These are phyloP conservation scores for Myzus persicae DNA, from an alignment of 1,140 invertebrate genomes.

Conservation along the genomic window DNA sequence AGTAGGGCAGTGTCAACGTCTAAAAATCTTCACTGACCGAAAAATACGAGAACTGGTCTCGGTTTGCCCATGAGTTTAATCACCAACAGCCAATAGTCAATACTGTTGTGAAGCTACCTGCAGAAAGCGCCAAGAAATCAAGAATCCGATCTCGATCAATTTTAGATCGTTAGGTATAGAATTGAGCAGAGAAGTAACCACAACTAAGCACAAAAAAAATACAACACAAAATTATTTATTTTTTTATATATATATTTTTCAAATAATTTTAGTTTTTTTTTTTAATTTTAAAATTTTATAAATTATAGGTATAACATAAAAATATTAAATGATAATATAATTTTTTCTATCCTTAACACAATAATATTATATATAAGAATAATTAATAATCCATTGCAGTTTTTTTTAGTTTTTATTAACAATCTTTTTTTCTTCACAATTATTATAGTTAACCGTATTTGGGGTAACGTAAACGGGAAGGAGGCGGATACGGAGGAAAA, in stretches of 20 bases:
- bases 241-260: conserved; percentile 26
- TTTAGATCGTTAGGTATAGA: too few species aligned
- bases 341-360: conserved; percentile 40
- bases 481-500: not conserved
- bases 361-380: conserved; percentile 43
- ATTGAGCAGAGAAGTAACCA: too few species aligned
- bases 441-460: not conserved
- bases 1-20: too few species aligned
- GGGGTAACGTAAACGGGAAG: not conserved
- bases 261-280: conserved; percentile 44
- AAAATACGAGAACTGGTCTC: too few species aligned
- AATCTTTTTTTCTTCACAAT: conserved; percentile 34
- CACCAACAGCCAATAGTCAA: too few species aligned
- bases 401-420: conserved; percentile 17
- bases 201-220: not conserved
- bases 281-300: conserved; percentile 44
- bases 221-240: conserved; percentile 5
- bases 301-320: conserved; percentile 54
- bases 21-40: too few species aligned
- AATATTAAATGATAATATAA: conserved; percentile 49
- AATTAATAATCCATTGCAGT: conserved; percentile 42
- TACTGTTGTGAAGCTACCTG: too few species aligned
- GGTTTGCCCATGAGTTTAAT: too few species aligned
- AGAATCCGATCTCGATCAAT: too few species aligned
- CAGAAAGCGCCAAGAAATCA: too few species aligned